Percentiles rank a stretch among this genome's conserved stretches.
These are phyloP conservation scores for Euphydryas editha DNA, from an alignment of 2,888 invertebrate genomes.

Conservation along the genomic window DNA sequence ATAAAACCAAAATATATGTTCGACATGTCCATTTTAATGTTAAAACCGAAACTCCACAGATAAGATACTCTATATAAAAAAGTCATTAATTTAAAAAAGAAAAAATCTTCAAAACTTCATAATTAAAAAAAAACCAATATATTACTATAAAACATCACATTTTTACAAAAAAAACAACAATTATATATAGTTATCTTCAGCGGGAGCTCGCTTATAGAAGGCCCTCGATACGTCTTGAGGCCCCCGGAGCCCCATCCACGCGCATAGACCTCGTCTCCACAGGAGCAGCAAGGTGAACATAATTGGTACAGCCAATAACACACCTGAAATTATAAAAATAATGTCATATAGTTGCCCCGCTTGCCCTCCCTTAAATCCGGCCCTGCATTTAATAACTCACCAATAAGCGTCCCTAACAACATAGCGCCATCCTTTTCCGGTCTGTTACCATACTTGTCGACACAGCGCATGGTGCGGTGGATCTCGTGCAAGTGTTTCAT, in stretches of 20 bases:
- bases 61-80: too few relatives aligned
- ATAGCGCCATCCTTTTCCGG: conserved; percentile 88
- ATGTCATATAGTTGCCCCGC: too few relatives aligned
- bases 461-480: conserved; percentile 85
- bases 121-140: background rate
- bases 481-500: conserved; percentile 83
- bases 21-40: too few relatives aligned
- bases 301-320: conserved; percentile 87
- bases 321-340: too few relatives aligned
- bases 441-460: conserved; percentile 85
- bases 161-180: background rate
- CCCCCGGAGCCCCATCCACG: conserved; percentile 80
- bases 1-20: too few relatives aligned
- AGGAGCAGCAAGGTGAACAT: conserved; percentile 84
- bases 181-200: conserved; percentile 73
- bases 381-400: conserved; percentile 44
- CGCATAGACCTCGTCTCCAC: conserved; percentile 87
- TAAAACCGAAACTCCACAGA: too few relatives aligned
- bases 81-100: too few relatives aligned
- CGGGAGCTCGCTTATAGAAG: conserved; percentile 87
- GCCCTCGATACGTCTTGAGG: conserved; percentile 86
- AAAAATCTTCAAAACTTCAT: background rate
- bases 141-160: background rate
- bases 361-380: too few relatives aligned
- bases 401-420: conserved; percentile 87